Evolutionary conservation across 1,140 invertebrate species (phyloP), one percentile per base, ranked within the genome.

Genomic region (Diorhabda sublineata): DNA sequence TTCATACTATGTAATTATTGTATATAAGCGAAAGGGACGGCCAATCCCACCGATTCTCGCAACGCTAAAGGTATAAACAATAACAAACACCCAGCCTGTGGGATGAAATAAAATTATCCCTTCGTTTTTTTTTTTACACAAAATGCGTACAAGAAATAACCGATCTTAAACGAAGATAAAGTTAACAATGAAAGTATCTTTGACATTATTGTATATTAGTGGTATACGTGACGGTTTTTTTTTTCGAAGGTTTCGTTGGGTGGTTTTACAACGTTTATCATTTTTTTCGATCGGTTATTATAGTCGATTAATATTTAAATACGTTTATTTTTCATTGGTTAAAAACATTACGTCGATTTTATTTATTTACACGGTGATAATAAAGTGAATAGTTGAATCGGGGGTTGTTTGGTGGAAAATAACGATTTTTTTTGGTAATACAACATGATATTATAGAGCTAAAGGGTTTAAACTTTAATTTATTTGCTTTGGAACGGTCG

Each of bases 1-100:
- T 43, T 44, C 61, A 44, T 62, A 11, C 42, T 5, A 6, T 44
- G 61, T 43, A 62, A 62, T 62, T 62, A 62, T 44, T 8, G 42
- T 44, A 11, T n/a, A 62, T 62, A 44, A 62, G 11, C 45, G 8
- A 62, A 42, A 26, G 47, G 3, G 43, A 44, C 42, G 61, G 44
- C 61, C 61, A 45, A 62, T 62, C 61, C 42, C 61, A 62, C 61
- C 8, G 26, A 11, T n/a, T 44, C 45, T 52, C n/a, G 26, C 26
- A 26, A 26, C n/a, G n/a, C 47, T 52, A 8, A 52, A n/a, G 47
- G 0, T n/a, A 52, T 8, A 6, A 52, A 52, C n/a, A 52, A 52
- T 26, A 26, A 52, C 47, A 52, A 52, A 52, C 47, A 52, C 47
- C n/a, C 6, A n/a, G 3, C n/a, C n/a, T 52, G 6, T 52, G 47